phyloP scores from a whole-genome alignment of 2,113 vertebrate genomes.

The Cynoglossus semilaevis region DNA sequence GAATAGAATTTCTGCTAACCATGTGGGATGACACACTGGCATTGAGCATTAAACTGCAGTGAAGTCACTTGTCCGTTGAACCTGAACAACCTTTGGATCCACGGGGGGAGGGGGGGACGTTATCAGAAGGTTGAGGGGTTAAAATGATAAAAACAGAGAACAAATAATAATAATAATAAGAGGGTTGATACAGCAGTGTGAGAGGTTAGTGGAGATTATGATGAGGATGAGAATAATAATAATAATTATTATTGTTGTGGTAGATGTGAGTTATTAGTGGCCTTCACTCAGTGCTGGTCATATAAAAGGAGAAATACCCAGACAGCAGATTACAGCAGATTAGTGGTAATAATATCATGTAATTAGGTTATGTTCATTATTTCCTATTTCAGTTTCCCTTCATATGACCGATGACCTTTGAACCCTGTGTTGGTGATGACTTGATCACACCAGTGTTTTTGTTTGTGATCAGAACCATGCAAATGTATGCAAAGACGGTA shows the following conservation, averaged over 20 bases:
- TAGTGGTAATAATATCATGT: no score
- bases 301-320: no score
- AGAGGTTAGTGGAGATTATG: conserved; percentile 2
- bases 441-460: no score
- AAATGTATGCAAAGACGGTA: background rate
- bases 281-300: no score
- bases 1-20: conserved; percentile 2
- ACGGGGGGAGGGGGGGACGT: conserved; percentile 6
- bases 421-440: no score
- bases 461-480: background rate
- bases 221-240: no score
- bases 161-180: conserved; percentile 1
- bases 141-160: conserved; percentile 3
- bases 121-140: conserved; percentile 61
- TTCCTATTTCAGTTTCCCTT: no score
- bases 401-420: no score
- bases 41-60: background rate
- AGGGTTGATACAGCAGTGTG: conserved; percentile 9
- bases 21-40: background rate
- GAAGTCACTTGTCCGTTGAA: conserved; percentile 6
- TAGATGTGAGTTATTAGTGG: no score
- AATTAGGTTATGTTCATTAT: no score
- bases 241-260: no score
- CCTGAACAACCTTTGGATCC: conserved; percentile 62
- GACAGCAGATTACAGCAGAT: no score